phyloP scores from a whole-genome alignment of 2,797 vertebrate species.

The Pangasius djambal region DNA sequence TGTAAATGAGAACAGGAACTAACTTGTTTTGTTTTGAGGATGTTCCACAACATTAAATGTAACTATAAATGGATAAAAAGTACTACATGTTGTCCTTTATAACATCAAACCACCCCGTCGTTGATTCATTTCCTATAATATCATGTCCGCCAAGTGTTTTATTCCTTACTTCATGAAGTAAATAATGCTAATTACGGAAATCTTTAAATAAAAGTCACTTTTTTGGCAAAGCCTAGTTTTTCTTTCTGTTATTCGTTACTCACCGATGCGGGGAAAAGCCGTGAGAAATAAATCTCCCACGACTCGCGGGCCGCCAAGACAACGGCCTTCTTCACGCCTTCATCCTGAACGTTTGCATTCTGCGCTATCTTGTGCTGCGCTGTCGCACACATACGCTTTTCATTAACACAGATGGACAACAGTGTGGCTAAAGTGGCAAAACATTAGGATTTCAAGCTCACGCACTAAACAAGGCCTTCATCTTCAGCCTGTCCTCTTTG shows the following conservation, averaged over 20 bases:
- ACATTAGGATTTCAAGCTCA: constrained; percentile 52
- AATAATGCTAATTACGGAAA: not conserved
- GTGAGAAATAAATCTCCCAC: constrained; percentile 94
- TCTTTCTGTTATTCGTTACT: constrained; percentile 51
- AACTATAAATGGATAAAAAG: not conserved
- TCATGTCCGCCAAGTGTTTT: not conserved
- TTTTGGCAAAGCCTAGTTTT: not conserved
- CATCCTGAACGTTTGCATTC: constrained; percentile 84
- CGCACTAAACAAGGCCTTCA: constrained; percentile 93
- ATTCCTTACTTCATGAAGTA: not conserved
- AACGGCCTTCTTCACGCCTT: constrained; percentile 85
- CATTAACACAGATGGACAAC: not conserved
- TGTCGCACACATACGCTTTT: constrained; percentile 59
- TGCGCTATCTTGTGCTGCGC: constrained; percentile 85
- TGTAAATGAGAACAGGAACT: too few relatives aligned
- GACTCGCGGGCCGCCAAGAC: constrained; percentile 82
- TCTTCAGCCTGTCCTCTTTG: constrained; percentile 85
- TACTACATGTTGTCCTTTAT: not conserved
- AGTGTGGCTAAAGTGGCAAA: not conserved
- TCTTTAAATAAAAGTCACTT: not conserved
- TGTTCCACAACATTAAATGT: not conserved
- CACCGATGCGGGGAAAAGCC: constrained; percentile 95
- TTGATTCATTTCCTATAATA: not conserved
- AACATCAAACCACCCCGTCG: not conserved
- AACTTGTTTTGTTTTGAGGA: not conserved